Percentiles rank a stretch among this genome's conserved stretches.
Evolutionary conservation across 1,140 invertebrate genomes (phyloP).

Genomic region (Diuraphis noxia): DNA sequence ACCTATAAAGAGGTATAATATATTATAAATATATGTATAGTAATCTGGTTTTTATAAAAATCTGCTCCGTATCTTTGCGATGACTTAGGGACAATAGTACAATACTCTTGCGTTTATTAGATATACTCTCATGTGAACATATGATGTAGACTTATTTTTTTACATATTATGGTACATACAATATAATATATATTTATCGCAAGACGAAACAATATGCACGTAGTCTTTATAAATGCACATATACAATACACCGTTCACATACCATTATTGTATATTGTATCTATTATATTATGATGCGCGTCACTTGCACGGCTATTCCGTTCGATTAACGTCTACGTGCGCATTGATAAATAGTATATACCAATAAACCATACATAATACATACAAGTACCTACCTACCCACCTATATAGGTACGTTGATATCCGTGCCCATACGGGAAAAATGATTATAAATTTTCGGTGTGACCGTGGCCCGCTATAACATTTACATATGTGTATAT

Average conservation of each 20-base stretch:
- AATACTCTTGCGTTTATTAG: background rate
- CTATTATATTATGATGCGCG: background rate
- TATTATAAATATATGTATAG: background rate
- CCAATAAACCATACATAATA: background rate
- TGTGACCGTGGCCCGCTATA: background rate
- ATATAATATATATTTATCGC: background rate
- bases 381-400: too few species aligned
- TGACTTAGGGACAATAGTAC: background rate
- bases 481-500: background rate
- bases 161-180: background rate
- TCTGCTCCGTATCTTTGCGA: background rate
- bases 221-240: background rate
- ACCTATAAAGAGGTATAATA: background rate
- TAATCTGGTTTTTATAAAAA: background rate
- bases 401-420: background rate
- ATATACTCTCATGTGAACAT: background rate
- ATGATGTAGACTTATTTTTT: background rate
- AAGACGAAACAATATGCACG: background rate
- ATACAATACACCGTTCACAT: background rate
- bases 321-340: background rate
- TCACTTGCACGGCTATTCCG: background rate
- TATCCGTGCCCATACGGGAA: background rate
- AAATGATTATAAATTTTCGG: background rate
- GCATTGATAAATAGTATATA: background rate
- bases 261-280: slow-evolving; percentile 8